Base-by-base conservation (phyloP, 2,797 vertebrate genomes). In the Chromis chromis region DNA sequence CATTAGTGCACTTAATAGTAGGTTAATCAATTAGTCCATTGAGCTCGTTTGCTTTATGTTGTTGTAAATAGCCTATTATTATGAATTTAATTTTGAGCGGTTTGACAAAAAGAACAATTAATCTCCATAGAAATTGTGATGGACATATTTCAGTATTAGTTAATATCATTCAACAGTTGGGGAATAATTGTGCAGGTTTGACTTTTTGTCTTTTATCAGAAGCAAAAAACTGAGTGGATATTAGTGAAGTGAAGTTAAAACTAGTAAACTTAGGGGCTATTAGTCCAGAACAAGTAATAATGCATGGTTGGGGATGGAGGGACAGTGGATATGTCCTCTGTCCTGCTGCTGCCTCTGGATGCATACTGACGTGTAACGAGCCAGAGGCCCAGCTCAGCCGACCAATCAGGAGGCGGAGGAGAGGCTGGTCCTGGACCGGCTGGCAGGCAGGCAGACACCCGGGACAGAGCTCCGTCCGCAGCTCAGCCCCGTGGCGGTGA, bases 371-470 rank as follows among this genome's bases (percentile, higher is more conserved):
- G 67, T 65, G 80, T 79, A 74, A 83, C 82, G 52, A 86, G 65
- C 64, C 71, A n/a, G 67, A 75, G 68, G 76, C 55, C 74, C 49
- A 12, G 1, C 49, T 19, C 70, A 52, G 39, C 49, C 68, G 76
- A 74, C 92, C 92, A 93, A 93, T 93, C 88, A 90, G 78, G 70
- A 19, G 53, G 52, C 73, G 79, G 90, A 89, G 83, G 84, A 90
- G 87, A 90, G 88, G 86, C 84, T 44, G 86, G 31, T 52, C 72
- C 75, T 19, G 74, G 65, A 74, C 71, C 80, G 79, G 78, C 79
- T 76, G 79, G 74, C 79, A 75, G 78, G 71, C 79, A 75, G 78
- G 71, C 42, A 70, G 74, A 54, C 79, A 66, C 57, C 57, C n/a
- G 48, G 77, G 10, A 42, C 62, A 74, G 74, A 78, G 66, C 85